Percentiles rank a stretch among this genome's conserved stretches.
Evolutionary conservation across 2,888 invertebrate genomes (phyloP).

Genomic region (Dusona sp.): DNA sequence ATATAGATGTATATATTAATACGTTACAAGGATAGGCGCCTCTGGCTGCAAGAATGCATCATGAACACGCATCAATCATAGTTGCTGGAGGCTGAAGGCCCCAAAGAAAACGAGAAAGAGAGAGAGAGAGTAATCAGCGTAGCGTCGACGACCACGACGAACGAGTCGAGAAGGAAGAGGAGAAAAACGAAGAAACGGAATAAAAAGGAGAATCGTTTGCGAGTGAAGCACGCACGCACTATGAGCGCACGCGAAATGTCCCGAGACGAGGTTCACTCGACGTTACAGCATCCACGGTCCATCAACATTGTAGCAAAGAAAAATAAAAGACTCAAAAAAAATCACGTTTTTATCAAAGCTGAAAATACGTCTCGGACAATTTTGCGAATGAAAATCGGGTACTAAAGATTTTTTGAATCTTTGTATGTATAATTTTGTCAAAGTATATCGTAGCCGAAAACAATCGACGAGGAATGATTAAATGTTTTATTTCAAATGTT

Average conservation of each 20-base stretch:
- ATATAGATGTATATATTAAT: not conserved
- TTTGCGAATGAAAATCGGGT: not conserved
- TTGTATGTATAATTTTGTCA: not conserved
- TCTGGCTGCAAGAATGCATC: constrained; percentile 44
- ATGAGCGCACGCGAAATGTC: constrained; percentile 36
- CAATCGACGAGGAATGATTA: not conserved
- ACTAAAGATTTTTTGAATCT: not conserved
- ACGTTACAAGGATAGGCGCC: constrained; percentile 44
- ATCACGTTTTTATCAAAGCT: not conserved
- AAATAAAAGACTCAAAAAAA: constrained; percentile 5
- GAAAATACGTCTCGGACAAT: not conserved
- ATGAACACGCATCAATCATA: constrained; percentile 57
- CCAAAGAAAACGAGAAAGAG: constrained; percentile 17
- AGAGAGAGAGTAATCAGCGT: constrained; percentile 45
- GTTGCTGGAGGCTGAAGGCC: constrained; percentile 38
- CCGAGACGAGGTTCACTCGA: constrained; percentile 39
- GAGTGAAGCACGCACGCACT: constrained; percentile 45
- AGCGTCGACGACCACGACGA: constrained; percentile 47
- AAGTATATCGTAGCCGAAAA: not conserved
- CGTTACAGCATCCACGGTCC: constrained; percentile 28
- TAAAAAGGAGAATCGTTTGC: constrained; percentile 46
- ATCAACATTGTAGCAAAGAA: constrained; percentile 29
- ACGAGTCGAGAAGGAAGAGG: not conserved
- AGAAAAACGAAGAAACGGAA: not conserved
- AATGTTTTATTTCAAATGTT: not conserved